Base-by-base conservation (phyloP, 2,113 vertebrate species). In the Cisticola juncidis region DNA sequence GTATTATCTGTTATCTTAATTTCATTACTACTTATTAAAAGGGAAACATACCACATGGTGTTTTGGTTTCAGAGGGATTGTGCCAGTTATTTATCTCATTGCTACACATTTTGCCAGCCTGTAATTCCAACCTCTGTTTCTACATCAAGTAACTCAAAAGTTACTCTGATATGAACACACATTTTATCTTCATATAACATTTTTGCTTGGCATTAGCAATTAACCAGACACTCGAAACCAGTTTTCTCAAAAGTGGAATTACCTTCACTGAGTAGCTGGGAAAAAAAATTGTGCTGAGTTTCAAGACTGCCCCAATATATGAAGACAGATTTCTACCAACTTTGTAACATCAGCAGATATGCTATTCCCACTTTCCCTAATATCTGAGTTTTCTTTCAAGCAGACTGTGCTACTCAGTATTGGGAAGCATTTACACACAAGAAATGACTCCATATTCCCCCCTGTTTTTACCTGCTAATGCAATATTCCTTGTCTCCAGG, bases 401-500 rank as follows among this genome's bases (percentile, higher is more conserved):
- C 16, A 78, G 36, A 36, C 16, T 28, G 8, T n/a, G 50, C 26
- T 83, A 28, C 26, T 74, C 47, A 42, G 18, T 22, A 42, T 3
- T 4, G 5, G 45, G 24, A 76, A 72, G 44, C 29, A 83, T 38
- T 82, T 64, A 62, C 31, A 73, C 11, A 40, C 0, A 2, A 53
- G 26, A 3, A 77, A 64, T 45, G 11, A 45, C n/a, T 73, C n/a
- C 28, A 31, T n/a, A 61, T 35, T 90, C 25, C 29, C 56, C 33
- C 6, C 28, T 25, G 33, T 2, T 76, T 74, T 97, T 85, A 99
- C 98, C 99, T 99, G 97, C 98, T 99, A 77, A 99, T 98, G 95
- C 99, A 99, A 93, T 98, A 97, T 42, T 99, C 98, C 73, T 87
- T 98, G 92, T 98, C 98, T 47, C 98, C 98, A 29, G 97, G 98